Base-by-base conservation (phyloP, 2,888 invertebrate genomes). In the Conistra vaccinii region DNA sequence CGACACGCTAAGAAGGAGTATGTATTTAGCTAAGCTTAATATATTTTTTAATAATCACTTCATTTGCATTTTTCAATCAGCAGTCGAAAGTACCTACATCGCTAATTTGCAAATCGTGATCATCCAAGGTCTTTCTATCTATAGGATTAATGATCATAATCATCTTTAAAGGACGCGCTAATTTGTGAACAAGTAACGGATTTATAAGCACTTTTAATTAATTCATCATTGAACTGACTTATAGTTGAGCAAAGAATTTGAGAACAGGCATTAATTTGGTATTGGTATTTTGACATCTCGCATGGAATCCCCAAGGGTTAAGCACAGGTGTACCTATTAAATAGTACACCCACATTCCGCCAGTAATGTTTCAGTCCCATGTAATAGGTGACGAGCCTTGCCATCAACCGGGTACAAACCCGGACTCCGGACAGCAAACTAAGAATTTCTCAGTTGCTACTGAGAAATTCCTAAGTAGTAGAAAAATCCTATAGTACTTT, bases 101-200 rank as follows among this genome's bases (percentile, higher is more conserved):
- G 51, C 55, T 69, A 53, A 67, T 67, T 72, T 70, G 35, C 55
- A 71, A 76, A 80, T 79, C 70, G 45, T 68, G 77, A 73, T 12
- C 35, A 63, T 1, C 58, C 81, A 86, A 86, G 86, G 85, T 58
- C 45, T 35, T 23, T 23, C n/a, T 73, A 68, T 68, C 35, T 48
- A 53, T 53, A 77, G 29, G 73, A 55, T 57, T 72, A 77, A 77
- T 77, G 12, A 73, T 73, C 35, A 78, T 84, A 76, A 80, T 84
- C 57, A 76, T 61, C 32, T 61, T 29, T 62, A 69, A 39, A 78
- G 68, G 57, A 73, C 57, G 14, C 26, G 66, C 14, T 75, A 84
- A 85, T 84, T 76, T 67, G 66, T 71, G 35, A 63, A 48, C 39
- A 84, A 68, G n/a, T 14, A 65, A 76, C 57, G 1, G 73, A 80